Evolutionary conservation across 2,797 vertebrate species (phyloP).

Genomic region (Cynopterus sphinx): DNA sequence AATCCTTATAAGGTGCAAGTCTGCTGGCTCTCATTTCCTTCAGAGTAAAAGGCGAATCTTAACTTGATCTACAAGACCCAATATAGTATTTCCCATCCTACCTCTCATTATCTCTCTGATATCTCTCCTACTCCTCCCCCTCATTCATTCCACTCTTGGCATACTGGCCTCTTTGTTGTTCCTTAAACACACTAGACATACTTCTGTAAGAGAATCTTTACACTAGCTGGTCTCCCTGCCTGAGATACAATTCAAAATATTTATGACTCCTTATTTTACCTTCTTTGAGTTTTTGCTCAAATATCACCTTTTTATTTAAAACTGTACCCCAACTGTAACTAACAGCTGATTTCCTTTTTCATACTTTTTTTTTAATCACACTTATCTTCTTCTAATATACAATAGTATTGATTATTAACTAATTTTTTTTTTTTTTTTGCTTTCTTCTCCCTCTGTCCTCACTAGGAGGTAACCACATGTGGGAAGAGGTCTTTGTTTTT

Average conservation of each 20-base stretch:
- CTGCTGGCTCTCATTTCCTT: background rate
- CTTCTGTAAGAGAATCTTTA: background rate
- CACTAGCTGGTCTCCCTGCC: background rate
- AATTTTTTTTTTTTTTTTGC: background rate
- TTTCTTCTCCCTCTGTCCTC: background rate
- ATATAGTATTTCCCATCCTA: fast-evolving
- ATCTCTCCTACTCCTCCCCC: background rate
- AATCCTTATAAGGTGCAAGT: background rate
- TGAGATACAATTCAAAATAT: background rate
- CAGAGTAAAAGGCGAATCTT: background rate
- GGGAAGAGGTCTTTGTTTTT: background rate
- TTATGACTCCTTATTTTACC: background rate
- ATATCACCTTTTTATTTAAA: background rate
- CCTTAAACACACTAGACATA: background rate
- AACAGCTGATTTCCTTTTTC: background rate
- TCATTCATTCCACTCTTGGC: background rate
- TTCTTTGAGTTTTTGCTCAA: background rate
- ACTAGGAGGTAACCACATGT: background rate
- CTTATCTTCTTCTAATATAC: background rate
- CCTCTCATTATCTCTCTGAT: background rate
- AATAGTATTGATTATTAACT: background rate
- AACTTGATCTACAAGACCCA: background rate
- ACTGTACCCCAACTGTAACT: background rate
- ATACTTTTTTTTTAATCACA: background rate
- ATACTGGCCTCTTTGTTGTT: background rate